Percentiles rank a stretch among this genome's conserved stretches.
phyloP scores from a whole-genome alignment of 2,888 invertebrate species.

The Trichogramma evanescens region DNA sequence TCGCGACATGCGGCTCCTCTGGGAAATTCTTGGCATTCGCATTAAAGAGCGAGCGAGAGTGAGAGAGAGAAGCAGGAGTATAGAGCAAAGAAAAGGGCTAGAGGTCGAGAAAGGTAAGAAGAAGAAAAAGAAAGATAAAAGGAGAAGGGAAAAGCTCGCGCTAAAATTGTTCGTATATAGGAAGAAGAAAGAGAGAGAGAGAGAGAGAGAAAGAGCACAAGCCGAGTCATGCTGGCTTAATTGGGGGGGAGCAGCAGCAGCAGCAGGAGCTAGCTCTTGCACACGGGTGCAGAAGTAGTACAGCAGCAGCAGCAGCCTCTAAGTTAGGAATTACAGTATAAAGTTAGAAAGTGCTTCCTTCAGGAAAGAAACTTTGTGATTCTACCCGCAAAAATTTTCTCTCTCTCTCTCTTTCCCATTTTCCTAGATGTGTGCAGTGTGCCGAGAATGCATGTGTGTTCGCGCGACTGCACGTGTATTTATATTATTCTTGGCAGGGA shows the following conservation, averaged over 20 bases:
- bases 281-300: not conserved
- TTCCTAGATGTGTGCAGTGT: not conserved
- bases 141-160: constrained; percentile 1
- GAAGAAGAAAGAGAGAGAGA: not conserved
- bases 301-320: not conserved
- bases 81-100: constrained; percentile 12
- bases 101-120: not conserved
- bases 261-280: not conserved
- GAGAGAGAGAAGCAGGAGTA: too few species aligned
- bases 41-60: constrained; percentile 5
- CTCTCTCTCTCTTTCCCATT: not conserved
- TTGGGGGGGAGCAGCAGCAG: not conserved
- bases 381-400: too few species aligned
- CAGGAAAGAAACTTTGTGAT: not conserved
- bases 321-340: constrained; percentile 15
- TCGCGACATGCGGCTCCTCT: constrained; percentile 13
- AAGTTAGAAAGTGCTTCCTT: constrained; percentile 10
- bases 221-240: constrained; percentile 14
- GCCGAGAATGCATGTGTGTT: too few species aligned
- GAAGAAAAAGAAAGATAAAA: not conserved
- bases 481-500: too few species aligned
- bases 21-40: constrained; percentile 26
- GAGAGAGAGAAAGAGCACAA: not conserved
- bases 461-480: too few species aligned
- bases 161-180: constrained; percentile 15